Percentiles rank a stretch among this genome's conserved stretches.
Conservation (phyloP, 2,797 vertebrate species). For the Leptatherina wallacei region DNA sequence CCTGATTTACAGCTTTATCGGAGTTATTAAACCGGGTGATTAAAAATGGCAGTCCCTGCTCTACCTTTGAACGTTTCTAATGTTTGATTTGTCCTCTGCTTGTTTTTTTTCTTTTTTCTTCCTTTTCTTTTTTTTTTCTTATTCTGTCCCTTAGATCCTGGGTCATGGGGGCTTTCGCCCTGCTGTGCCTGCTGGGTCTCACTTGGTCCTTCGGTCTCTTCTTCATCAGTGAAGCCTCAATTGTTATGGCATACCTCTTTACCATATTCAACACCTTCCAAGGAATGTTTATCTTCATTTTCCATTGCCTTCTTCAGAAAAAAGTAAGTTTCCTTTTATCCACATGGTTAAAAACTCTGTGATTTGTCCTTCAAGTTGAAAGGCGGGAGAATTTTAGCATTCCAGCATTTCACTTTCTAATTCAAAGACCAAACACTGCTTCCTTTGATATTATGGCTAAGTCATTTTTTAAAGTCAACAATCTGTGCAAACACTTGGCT, state of each 20-base stretch:
- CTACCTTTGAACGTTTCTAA: conserved; percentile 22
- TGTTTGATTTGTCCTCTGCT: conserved; percentile 21
- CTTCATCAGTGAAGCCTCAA: conserved; percentile 93
- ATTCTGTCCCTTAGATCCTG: conserved; percentile 86
- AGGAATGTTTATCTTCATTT: conserved; percentile 99
- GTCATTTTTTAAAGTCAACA: conserved; percentile 65
- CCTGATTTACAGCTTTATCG: conserved; percentile 74
- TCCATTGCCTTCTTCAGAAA: conserved; percentile 97
- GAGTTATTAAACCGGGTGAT: conserved; percentile 50
- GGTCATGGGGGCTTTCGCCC: conserved; percentile 96
- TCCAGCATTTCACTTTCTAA: conserved; percentile 27
- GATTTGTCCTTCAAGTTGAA: conserved; percentile 40
- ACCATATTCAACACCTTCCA: conserved; percentile 99
- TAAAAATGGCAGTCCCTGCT: conserved; percentile 17
- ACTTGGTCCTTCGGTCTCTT: conserved; percentile 98
- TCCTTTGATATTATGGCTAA: conserved; percentile 39
- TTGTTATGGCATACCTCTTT: conserved; percentile 98
- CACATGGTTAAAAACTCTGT: neutral
- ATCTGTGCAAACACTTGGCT: conserved; percentile 46
- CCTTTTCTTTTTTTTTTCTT: conserved; percentile 5
- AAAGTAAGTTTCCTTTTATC: conserved; percentile 86
- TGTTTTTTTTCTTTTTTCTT: conserved; percentile 12
- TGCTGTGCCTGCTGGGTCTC: conserved; percentile 94
- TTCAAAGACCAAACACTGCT: conserved; percentile 54
- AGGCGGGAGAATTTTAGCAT: conserved; percentile 19